Conservation (phyloP, 2,888 invertebrate genomes). For the Leptothorax acervorum region DNA sequence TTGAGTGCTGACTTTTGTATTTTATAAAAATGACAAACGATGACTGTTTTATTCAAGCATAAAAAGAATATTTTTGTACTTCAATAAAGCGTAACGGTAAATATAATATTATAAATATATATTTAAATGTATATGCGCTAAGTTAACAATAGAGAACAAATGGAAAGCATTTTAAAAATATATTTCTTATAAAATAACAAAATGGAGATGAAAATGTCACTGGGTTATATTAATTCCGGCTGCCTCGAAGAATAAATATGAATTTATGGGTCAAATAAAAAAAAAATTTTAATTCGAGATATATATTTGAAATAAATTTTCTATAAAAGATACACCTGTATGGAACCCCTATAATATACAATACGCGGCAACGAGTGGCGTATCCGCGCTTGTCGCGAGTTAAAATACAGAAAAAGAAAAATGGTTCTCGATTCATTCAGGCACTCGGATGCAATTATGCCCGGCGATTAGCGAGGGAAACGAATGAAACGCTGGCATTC, state of each 20-base stretch:
- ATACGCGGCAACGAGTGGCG: neutral
- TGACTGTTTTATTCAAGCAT: neutral
- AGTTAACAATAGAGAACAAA: slow-evolving; percentile 4
- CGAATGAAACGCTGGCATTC: slow-evolving; percentile 43
- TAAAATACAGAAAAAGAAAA: slow-evolving; percentile 32
- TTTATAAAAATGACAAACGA: neutral
- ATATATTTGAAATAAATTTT: neutral
- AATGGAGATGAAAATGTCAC: neutral
- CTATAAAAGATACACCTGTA: neutral
- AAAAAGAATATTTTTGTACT: neutral
- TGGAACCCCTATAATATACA: neutral
- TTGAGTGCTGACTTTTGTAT: neutral
- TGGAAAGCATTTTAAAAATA: neutral
- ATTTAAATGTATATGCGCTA: neutral
- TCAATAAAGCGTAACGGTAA: neutral
- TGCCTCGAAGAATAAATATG: neutral
- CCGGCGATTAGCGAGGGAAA: slow-evolving; percentile 37
- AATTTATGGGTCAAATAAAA: slow-evolving; percentile 7
- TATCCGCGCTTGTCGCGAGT: neutral
- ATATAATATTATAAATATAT: neutral
- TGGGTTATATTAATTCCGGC: neutral
- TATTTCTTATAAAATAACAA: neutral
- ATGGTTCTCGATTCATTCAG: slow-evolving; percentile 41
- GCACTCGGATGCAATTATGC: slow-evolving; percentile 45
- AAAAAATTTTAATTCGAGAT: slow-evolving; percentile 13